Conservation (phyloP, 2,797 vertebrate genomes). For the Neopelma chrysocephalum region DNA sequence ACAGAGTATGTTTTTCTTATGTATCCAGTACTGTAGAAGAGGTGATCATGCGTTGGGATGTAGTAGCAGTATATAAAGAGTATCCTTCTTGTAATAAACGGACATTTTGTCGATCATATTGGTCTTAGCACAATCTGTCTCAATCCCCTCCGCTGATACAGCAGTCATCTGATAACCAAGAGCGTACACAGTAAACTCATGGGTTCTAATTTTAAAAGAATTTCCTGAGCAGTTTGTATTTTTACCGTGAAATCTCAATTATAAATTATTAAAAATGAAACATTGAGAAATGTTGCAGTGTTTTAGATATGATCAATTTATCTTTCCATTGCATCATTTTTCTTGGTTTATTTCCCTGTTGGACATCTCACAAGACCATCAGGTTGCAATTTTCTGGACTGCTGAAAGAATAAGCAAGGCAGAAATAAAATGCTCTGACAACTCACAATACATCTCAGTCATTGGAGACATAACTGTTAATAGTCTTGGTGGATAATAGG, state of each 20-base stretch:
- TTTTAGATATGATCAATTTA: background rate
- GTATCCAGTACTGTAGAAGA: too few relatives aligned
- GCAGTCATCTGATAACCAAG: background rate
- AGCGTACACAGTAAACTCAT: background rate
- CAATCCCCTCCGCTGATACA: too few relatives aligned
- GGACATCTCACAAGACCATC: background rate
- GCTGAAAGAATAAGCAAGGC: constrained; percentile 27
- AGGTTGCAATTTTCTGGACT: background rate
- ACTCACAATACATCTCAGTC: background rate
- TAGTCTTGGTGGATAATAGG: constrained; percentile 9
- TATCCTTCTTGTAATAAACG: too few relatives aligned
- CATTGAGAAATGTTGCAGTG: background rate
- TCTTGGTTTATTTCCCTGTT: background rate
- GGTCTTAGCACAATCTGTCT: too few relatives aligned
- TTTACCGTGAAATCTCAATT: background rate
- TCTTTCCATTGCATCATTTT: background rate
- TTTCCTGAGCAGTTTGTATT: background rate
- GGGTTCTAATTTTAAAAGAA: background rate
- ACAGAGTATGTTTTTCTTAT: too few relatives aligned
- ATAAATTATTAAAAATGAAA: background rate
- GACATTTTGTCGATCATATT: too few relatives aligned
- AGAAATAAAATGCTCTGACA: constrained; percentile 47
- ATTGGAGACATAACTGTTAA: constrained; percentile 20
- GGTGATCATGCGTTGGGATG: too few relatives aligned
- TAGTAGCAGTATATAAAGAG: too few relatives aligned